A percentile compares a stretch with the other conserved stretches of the same genome.
phyloP scores from a whole-genome alignment of 2,888 invertebrate genomes.

The Cheilosia grossa region DNA sequence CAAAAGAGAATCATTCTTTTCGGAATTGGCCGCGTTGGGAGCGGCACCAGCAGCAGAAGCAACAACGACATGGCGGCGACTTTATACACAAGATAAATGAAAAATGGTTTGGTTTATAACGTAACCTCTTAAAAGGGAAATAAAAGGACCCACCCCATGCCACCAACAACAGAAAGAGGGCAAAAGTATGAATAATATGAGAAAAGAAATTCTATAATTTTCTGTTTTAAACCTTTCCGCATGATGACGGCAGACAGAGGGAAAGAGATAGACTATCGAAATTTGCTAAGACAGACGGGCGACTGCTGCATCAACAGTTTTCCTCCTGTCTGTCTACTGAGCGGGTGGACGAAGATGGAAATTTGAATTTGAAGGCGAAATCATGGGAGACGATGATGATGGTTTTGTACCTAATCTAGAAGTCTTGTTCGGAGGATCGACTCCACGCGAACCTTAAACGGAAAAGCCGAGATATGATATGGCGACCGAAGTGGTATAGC shows the following conservation, averaged over 20 bases:
- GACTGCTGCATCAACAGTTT: slow-evolving; percentile 74
- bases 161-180: slow-evolving; percentile 33
- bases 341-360: not conserved
- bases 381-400: slow-evolving; percentile 48
- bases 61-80: slow-evolving; percentile 44
- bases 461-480: slow-evolving; percentile 33
- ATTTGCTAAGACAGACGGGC: slow-evolving; percentile 73
- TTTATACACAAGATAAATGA: slow-evolving; percentile 65
- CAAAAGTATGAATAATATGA: slow-evolving; percentile 54
- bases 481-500: slow-evolving; percentile 28
- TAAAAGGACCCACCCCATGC: not conserved
- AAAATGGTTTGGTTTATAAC: slow-evolving; percentile 65
- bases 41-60: slow-evolving; percentile 17
- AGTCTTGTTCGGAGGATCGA: slow-evolving; percentile 47
- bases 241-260: not conserved
- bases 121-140: slow-evolving; percentile 60
- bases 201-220: slow-evolving; percentile 57
- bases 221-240: slow-evolving; percentile 34
- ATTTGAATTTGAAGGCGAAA: slow-evolving; percentile 45
- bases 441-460: slow-evolving; percentile 32
- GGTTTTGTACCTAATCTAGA: slow-evolving; percentile 63
- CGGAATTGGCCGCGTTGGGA: slow-evolving; percentile 62
- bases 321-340: slow-evolving; percentile 31
- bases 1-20: slow-evolving; percentile 72
- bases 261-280: slow-evolving; percentile 31